Conservation (phyloP, 2,113 vertebrate species). For the Eulemur rufifrons region DNA sequence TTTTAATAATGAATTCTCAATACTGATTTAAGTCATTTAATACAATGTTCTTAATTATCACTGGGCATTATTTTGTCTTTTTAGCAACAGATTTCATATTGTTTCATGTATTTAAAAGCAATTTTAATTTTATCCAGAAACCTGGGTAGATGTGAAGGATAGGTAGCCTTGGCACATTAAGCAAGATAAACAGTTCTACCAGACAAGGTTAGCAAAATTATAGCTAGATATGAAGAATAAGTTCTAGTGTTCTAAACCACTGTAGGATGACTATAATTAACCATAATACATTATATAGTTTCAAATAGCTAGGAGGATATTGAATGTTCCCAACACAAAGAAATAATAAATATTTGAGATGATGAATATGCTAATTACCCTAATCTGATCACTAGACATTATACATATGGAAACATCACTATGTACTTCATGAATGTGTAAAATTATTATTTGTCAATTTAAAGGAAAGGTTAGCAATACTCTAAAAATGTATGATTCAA, state of each 20-base stretch:
- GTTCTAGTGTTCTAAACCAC: too few relatives aligned
- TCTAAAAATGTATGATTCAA: background rate
- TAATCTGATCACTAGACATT: too few relatives aligned
- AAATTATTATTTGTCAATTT: background rate
- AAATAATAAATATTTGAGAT: too few relatives aligned
- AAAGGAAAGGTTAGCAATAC: background rate
- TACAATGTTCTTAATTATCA: background rate
- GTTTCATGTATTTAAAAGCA: background rate
- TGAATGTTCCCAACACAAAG: too few relatives aligned
- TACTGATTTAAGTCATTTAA: conserved; percentile 6
- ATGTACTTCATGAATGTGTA: background rate
- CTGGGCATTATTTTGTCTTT: background rate
- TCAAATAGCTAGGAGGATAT: too few relatives aligned
- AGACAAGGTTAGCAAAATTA: background rate
- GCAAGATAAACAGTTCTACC: background rate
- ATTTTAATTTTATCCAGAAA: conserved; percentile 18
- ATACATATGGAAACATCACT: too few relatives aligned
- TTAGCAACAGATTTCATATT: background rate
- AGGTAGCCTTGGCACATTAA: background rate
- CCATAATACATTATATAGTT: too few relatives aligned
- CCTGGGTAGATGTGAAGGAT: background rate
- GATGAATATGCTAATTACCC: too few relatives aligned
- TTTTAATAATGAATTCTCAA: background rate
- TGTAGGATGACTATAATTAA: too few relatives aligned
- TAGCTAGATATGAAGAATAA: too few relatives aligned